Evolutionary conservation across 2,888 invertebrate genomes (phyloP).

Genomic region (Fissipunctia ypsillon): DNA sequence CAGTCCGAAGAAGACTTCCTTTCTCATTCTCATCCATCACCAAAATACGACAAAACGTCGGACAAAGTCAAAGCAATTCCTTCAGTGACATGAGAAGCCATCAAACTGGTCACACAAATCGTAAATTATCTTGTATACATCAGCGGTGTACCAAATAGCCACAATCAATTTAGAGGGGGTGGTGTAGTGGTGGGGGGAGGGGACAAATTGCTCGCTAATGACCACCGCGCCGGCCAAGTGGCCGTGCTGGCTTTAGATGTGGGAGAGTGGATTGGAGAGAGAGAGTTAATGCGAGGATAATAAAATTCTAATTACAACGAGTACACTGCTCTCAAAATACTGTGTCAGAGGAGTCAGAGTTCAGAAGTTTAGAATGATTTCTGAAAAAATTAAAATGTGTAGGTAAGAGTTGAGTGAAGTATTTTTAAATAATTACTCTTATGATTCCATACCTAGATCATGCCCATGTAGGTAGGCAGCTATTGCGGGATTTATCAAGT

Average conservation of each 20-base stretch:
- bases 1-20: no score
- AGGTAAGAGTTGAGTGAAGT: no score
- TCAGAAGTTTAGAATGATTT: background rate
- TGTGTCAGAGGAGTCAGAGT: no score
- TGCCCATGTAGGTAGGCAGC: no score
- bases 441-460: no score
- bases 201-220: constrained; percentile 85
- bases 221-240: constrained; percentile 68
- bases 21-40: background rate
- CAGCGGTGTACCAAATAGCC: constrained; percentile 74
- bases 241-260: constrained; percentile 67
- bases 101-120: constrained; percentile 45
- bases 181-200: constrained; percentile 72
- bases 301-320: background rate
- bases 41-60: background rate
- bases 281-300: background rate
- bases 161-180: constrained; percentile 85
- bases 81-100: background rate
- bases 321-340: background rate
- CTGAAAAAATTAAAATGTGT: no score
- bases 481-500: no score
- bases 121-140: constrained; percentile 65
- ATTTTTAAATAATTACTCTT: no score
- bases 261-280: constrained; percentile 18
- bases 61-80: background rate